Percentiles rank a stretch among this genome's conserved stretches.
Conservation (phyloP, 2,113 vertebrate species). For the Esox niger region DNA sequence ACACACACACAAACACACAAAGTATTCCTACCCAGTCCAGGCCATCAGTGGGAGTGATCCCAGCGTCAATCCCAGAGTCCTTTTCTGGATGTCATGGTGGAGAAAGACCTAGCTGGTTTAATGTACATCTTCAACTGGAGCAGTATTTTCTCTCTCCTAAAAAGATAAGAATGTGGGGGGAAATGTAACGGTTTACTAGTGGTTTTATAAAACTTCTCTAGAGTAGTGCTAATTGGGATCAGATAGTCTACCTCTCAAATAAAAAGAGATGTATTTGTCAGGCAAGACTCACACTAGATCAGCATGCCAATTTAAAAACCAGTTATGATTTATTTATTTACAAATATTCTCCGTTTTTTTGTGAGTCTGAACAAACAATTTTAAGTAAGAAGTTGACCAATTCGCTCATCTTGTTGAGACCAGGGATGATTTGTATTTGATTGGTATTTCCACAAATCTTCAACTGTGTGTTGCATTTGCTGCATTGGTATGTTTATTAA, state of each 20-base stretch:
- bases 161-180: background rate
- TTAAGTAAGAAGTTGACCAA: too few species aligned
- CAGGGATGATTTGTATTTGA: too few species aligned
- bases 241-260: too few species aligned
- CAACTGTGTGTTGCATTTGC: background rate
- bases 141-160: constrained; percentile 62
- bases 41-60: constrained; percentile 84
- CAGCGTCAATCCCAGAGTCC: constrained; percentile 76
- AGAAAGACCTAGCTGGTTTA: constrained; percentile 55
- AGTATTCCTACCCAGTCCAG: constrained; percentile 78
- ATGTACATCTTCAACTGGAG: constrained; percentile 61
- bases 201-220: too few species aligned
- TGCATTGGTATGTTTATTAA: background rate
- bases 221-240: too few species aligned
- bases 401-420: background rate
- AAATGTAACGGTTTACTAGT: too few species aligned
- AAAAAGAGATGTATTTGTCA: too few species aligned
- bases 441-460: constrained; percentile 1
- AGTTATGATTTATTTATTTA: too few species aligned
- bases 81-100: constrained; percentile 77
- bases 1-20: background rate
- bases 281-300: too few species aligned
- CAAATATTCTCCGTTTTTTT: too few species aligned
- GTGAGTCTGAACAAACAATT: too few species aligned
- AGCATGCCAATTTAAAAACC: too few species aligned